phyloP scores from a whole-genome alignment of 2,113 vertebrate genomes.

The Sterna hirundo region DNA sequence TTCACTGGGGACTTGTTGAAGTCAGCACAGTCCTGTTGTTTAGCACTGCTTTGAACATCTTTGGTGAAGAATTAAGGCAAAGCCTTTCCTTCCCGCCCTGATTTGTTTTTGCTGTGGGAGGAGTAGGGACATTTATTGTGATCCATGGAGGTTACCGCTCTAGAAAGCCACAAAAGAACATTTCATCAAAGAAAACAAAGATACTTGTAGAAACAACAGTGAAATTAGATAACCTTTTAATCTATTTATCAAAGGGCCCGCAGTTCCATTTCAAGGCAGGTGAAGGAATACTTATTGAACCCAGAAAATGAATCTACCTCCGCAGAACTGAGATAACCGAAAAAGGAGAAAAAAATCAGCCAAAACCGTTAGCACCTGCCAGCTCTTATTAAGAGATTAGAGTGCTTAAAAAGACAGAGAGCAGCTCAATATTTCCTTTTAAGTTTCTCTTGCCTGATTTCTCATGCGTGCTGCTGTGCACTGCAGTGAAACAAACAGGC shows the following conservation, averaged over 20 bases:
- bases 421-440: slow-evolving; percentile 48
- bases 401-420: slow-evolving; percentile 34
- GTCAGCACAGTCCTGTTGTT: neutral
- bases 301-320: slow-evolving; percentile 28
- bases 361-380: slow-evolving; percentile 22
- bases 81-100: neutral
- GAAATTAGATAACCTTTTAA: slow-evolving; percentile 54
- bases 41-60: neutral
- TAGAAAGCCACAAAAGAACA: neutral
- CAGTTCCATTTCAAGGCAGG: slow-evolving; percentile 13
- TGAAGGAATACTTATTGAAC: slow-evolving; percentile 7
- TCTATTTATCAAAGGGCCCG: neutral
- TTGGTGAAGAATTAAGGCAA: neutral
- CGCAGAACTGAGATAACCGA: neutral
- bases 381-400: slow-evolving; percentile 56
- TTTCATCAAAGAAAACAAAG: slow-evolving; percentile 29
- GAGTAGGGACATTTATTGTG: neutral
- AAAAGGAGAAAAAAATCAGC: slow-evolving; percentile 4
- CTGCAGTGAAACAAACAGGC: slow-evolving; percentile 5
- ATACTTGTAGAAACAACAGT: neutral
- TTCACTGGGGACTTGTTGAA: neutral
- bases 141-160: neutral
- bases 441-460: slow-evolving; percentile 45
- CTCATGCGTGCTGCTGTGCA: neutral
- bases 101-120: neutral